Base-by-base conservation (phyloP, 2,888 invertebrate genomes). In the Dryomyza anilis region DNA sequence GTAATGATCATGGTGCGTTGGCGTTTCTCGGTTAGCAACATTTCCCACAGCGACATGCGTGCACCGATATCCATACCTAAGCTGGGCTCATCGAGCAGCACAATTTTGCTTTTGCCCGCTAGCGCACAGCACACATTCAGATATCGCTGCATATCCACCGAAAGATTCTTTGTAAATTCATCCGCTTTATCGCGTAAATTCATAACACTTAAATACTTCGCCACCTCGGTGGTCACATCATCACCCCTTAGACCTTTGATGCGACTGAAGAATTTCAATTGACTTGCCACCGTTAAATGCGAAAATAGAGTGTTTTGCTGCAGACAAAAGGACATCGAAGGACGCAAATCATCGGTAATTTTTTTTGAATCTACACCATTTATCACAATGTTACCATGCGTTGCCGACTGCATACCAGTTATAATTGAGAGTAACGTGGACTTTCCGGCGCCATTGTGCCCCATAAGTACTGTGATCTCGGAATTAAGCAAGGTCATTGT, bases 401-500 rank as follows among this genome's bases (percentile, higher is more conserved):
- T 87, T 5, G 87, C 86, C 33, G 87, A 85, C 67, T 88, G 82
- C 79, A 89, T 87, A 30, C 89, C 94, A 65, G 94, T 94, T 33
- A 96, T 84, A 88, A 96, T 94, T 0, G 93, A 92, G 86, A 96
- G 92, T 6, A 95, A 92, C 0, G 95, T 95, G 2, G 94, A 93
- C 85, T 96, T 96, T 12, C 95, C 95, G 60, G 95, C 94, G 1
- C 77, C 80, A 63, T 80, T 80, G 68, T 91, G 91, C 1, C 92
- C 92, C 59, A 93, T 84, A 7, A 92, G 79, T 2, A 92, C 93
- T 89, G 77, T 77, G 2, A 78, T 76, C 63, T 78, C 77, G 48
- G 87, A 87, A 0, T 91, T 92, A 73, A 91, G 95, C 85, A 96
- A 89, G 72, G 91, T 91, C 72, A 94, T 50, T 7, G 64, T 29